Percentiles rank a stretch among this genome's conserved stretches.
These are phyloP conservation scores for Pseudonaja textilis DNA, from an alignment of 2,113 vertebrate genomes.

Conservation along the genomic window DNA sequence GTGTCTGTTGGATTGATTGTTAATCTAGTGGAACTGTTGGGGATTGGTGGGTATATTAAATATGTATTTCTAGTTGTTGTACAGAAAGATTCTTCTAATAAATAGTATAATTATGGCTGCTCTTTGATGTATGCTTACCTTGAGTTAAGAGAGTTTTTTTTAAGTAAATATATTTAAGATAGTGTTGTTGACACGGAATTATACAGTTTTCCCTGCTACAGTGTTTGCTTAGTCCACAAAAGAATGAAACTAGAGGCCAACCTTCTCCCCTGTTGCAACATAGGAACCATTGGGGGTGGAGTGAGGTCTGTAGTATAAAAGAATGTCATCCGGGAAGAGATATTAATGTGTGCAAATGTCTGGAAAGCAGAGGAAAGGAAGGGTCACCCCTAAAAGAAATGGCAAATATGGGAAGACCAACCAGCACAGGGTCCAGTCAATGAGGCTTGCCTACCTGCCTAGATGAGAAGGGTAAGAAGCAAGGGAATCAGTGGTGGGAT, in stretches of 20 bases:
- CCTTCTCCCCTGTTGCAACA: not conserved
- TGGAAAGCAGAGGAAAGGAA: not conserved
- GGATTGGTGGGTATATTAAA: not conserved
- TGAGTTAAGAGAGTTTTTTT: not conserved
- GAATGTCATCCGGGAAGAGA: not conserved
- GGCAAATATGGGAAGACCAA: not conserved
- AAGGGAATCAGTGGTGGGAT: not conserved
- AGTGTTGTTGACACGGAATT: not conserved
- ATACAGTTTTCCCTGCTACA: not conserved
- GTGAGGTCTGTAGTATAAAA: not conserved
- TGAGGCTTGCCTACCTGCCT: not conserved
- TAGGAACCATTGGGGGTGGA: not conserved
- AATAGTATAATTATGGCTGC: not conserved
- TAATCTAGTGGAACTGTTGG: not conserved
- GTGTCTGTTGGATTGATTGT: not conserved
- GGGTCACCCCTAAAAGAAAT: not conserved
- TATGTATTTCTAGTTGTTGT: not conserved
- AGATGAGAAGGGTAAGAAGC: not conserved
- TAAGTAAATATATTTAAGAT: not conserved
- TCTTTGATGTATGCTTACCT: not conserved
- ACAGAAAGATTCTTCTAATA: not conserved
- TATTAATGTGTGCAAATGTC: not conserved
- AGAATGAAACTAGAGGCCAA: not conserved
- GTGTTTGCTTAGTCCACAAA: not conserved
- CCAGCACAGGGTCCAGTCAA: too few species aligned